Conservation (phyloP, 2,797 vertebrate species). For the Triplophysa yarkandensis region DNA sequence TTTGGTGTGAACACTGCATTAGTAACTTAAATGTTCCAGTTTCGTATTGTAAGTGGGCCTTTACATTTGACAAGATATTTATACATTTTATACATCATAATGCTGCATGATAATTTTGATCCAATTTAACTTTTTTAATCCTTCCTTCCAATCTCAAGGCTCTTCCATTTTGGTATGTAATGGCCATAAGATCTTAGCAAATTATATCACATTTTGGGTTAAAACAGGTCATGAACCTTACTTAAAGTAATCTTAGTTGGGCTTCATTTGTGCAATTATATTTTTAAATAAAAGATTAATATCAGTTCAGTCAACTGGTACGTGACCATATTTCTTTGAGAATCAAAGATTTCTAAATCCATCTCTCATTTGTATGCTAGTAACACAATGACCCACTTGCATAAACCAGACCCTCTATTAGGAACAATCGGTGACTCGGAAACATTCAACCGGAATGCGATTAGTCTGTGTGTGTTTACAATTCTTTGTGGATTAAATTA, state of each 20-base stretch:
- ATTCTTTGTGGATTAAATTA: not conserved
- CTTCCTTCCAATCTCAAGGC: not conserved
- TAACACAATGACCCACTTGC: conserved; percentile 48
- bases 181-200: not conserved
- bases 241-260: conserved; percentile 6
- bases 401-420: conserved; percentile 25
- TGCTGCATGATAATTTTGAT: not conserved
- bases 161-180: not conserved
- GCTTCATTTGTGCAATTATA: not conserved
- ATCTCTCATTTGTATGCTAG: conserved; percentile 41
- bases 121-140: not conserved
- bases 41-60: too few relatives aligned
- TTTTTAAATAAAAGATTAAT: not conserved
- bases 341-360: conserved; percentile 31
- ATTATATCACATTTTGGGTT: not conserved
- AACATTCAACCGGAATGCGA: conserved; percentile 15
- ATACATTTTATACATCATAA: not conserved
- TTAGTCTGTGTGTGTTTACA: not conserved
- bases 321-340: not conserved
- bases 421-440: conserved; percentile 30
- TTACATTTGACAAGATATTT: too few relatives aligned
- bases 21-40: too few relatives aligned
- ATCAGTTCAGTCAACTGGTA: not conserved
- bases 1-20: too few relatives aligned
- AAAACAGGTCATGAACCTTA: not conserved